These are phyloP conservation scores for Montipora efflorescens DNA, from an alignment of 64 coral and sea anemone genomes.

Conservation along the genomic window DNA sequence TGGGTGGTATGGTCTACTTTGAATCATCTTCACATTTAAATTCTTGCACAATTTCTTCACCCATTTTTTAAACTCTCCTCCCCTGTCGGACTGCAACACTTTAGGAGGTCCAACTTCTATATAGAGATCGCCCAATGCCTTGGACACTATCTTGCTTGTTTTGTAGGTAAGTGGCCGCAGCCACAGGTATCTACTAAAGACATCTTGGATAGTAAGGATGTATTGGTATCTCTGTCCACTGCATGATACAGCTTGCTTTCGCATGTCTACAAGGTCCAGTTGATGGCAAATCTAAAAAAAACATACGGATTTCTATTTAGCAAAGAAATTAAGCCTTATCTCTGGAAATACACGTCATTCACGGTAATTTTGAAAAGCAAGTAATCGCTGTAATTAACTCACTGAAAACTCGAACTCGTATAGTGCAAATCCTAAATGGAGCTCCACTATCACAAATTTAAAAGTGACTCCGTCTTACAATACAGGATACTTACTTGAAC, in stretches of 20 bases:
- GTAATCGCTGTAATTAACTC: not conserved
- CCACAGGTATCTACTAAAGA: slow-evolving; percentile 41
- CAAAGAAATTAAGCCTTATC: not conserved
- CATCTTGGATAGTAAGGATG: slow-evolving; percentile 1
- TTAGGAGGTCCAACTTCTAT: slow-evolving; percentile 6
- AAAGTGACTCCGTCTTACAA: too few relatives aligned
- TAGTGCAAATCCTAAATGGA: too few relatives aligned
- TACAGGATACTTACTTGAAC: slow-evolving; percentile 61
- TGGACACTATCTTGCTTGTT: slow-evolving; percentile 11
- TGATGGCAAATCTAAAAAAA: slow-evolving; percentile 43
- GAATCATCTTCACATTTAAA: not conserved
- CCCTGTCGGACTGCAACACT: not conserved
- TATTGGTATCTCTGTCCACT: slow-evolving; percentile 34
- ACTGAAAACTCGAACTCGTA: too few relatives aligned
- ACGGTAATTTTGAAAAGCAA: slow-evolving; percentile 34
- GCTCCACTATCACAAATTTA: too few relatives aligned
- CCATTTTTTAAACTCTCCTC: slow-evolving; percentile 21
- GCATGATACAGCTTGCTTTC: slow-evolving; percentile 49
- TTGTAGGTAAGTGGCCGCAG: slow-evolving; percentile 12
- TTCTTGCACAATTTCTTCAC: slow-evolving; percentile 25
- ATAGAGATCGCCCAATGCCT: not conserved
- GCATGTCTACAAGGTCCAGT: slow-evolving; percentile 52
- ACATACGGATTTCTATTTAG: slow-evolving; percentile 7
- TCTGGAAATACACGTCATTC: slow-evolving; percentile 38
- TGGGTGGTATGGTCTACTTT: too few relatives aligned